These are phyloP conservation scores for Herpailurus yagouaroundi DNA, from an alignment of 2,113 vertebrate genomes.

Conservation along the genomic window DNA sequence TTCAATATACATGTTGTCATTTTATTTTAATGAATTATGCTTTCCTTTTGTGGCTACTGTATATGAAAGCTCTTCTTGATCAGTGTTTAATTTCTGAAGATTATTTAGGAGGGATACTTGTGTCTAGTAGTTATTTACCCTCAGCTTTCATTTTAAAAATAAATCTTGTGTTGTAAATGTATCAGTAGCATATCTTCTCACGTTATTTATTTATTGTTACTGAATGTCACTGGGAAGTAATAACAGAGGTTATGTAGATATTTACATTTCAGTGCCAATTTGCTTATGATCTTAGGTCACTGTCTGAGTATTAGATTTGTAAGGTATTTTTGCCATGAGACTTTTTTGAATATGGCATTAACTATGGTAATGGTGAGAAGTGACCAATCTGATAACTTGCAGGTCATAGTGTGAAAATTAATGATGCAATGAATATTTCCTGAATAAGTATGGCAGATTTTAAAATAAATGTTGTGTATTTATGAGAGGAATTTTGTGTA, in stretches of 20 bases:
- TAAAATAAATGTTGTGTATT: slow-evolving; percentile 64
- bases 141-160: background rate
- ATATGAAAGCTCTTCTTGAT: background rate
- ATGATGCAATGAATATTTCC: background rate
- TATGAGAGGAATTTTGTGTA: background rate
- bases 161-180: background rate
- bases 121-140: background rate
- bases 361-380: background rate
- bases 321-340: background rate
- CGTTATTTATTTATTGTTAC: background rate
- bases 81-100: background rate
- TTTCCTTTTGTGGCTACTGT: background rate
- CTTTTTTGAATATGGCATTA: background rate
- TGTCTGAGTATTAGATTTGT: background rate
- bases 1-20: background rate
- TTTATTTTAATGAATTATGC: background rate
- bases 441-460: background rate
- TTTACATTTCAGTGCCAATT: background rate
- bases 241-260: background rate
- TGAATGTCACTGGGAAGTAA: background rate
- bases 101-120: background rate
- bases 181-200: background rate
- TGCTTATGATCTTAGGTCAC: background rate
- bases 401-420: background rate
- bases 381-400: background rate